Evolutionary conservation across 2,113 vertebrate species (phyloP), one percentile per base, ranked within the genome.

Genomic region (Ameiurus melas): DNA sequence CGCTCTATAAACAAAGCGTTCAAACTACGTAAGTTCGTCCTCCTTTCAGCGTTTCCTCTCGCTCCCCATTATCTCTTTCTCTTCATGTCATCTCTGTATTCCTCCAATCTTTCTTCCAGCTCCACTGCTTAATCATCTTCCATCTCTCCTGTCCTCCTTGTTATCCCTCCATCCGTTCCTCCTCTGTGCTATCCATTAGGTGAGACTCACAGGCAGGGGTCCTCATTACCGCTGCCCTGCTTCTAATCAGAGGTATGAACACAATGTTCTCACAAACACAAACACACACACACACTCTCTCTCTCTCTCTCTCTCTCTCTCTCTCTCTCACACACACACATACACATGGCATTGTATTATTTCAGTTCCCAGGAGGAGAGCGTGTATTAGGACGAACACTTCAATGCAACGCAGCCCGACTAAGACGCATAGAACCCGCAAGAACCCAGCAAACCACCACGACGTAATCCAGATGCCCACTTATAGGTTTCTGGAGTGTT

Each of bases 141-240:
- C 6, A 60, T 60, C 19, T 82, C 30, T 60, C 55, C 30, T 36
- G 79, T 82, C 79, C 55, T 82, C n/a, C 79, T 81, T 22, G 55
- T 58, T 57, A 58, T 82, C 55, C 53, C 30, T 22, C 55, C 17
- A 10, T 39, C 55, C 20, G 30, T 43, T 82, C 79, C 55, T 82
- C 55, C 55, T 33, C 79, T 58, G 79, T 13, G 17, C 55, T 58
- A 82, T 57, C 55, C 55, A 82, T 82, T 82, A 82, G 30, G 17
- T 33, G 77, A 79, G 77, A 17, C 47, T 4, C 1, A 7, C 77
- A 60, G 55, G 55, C 55, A 58, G 79, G 55, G 79, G 79, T 58
- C 79, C 79, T 82, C 79, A 82, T 82, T 82, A 82, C 55, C 12
- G 79, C 39, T 57, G 79, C 30, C 55, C 53, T 60, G 53, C 53